Percentiles rank a stretch among this genome's conserved stretches.
phyloP scores from a whole-genome alignment of 2,797 vertebrate genomes.

The Atherinosoma microstoma region DNA sequence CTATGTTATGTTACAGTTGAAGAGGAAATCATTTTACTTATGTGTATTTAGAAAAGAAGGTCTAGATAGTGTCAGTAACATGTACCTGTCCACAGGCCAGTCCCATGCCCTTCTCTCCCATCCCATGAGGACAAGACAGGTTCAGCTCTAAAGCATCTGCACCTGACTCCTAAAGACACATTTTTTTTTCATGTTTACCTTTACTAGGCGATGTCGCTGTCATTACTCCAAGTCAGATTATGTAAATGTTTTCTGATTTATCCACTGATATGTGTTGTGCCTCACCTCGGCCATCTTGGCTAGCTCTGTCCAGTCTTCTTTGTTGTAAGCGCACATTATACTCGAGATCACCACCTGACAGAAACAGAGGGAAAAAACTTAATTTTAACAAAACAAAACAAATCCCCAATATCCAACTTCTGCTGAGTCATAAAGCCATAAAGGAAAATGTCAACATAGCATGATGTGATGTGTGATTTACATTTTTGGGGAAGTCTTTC shows the following conservation, averaged over 20 bases:
- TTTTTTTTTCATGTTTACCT: not conserved
- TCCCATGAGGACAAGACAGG: slow-evolving; percentile 92
- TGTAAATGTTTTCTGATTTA: not conserved
- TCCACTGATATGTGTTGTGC: not conserved
- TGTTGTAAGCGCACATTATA: slow-evolving; percentile 79
- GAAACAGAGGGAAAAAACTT: not conserved
- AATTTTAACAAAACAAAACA: not conserved
- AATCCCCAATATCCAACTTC: not conserved
- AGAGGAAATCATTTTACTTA: not conserved
- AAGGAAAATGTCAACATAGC: not conserved
- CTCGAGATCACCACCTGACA: slow-evolving; percentile 77
- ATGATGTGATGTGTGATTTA: slow-evolving; percentile 54
- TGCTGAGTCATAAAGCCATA: not conserved
- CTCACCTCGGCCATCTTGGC: slow-evolving; percentile 75
- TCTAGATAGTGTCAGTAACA: not conserved
- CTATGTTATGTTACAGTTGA: not conserved
- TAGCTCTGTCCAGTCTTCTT: slow-evolving; percentile 74
- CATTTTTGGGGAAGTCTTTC: slow-evolving; percentile 90
- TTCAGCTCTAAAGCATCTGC: slow-evolving; percentile 89
- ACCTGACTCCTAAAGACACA: slow-evolving; percentile 67
- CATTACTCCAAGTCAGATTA: not conserved
- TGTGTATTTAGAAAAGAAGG: not conserved
- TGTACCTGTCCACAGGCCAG: slow-evolving; percentile 92
- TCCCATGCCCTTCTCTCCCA: slow-evolving; percentile 90
- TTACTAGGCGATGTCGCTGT: not conserved